Evolutionary conservation across 1,140 invertebrate genomes (phyloP), one percentile per base, ranked within the genome.

Genomic region (Daktulosphaira vitifoliae): DNA sequence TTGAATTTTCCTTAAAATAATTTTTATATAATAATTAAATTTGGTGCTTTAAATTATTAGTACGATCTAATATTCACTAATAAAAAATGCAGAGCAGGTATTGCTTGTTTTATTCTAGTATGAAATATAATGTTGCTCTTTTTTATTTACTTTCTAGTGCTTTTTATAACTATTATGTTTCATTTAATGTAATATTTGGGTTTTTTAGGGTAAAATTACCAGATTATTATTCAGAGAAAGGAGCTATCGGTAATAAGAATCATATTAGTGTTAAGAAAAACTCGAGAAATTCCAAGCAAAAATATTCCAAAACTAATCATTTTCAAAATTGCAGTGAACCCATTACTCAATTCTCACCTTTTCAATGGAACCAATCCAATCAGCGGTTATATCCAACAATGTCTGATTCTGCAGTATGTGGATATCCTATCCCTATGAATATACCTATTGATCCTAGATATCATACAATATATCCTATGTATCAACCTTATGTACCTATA

Each of bases 381-480:
- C 77, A 78, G 49, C 70, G 77, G 20, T 68, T 81, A 8, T 78
- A 79, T 66, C 73, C 79, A 15, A 73, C 78, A 2, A 75, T 77
- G 67, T 77, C 78, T 0, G 78, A 79, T 66, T 76, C 78, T 4
- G 75, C 77, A 46, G 75, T 78, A 15, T 77, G 76, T 46, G 77
- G 76, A 59, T 81, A 81, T 68, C 76, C 78, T 9, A 71, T 79
- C 50, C 74, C 77, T 4, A 22, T 67, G 15, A 52, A 67, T 37
- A 78, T 77, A 23, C 64, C 77, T 0, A 74, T 78, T 72, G 79
- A 81, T 67, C 78, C 80, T 0, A 74, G 81, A 68, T 80, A 79
- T 8, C 69, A 81, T 51, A 78, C 79, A 2, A 65, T 75, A 38
- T 75, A 75, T 68, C 73, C 74, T 22, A 49, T 72, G 2, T 73